These are phyloP conservation scores for Siphlonurus alternatus DNA, from an alignment of 2,888 invertebrate genomes.

Conservation along the genomic window DNA sequence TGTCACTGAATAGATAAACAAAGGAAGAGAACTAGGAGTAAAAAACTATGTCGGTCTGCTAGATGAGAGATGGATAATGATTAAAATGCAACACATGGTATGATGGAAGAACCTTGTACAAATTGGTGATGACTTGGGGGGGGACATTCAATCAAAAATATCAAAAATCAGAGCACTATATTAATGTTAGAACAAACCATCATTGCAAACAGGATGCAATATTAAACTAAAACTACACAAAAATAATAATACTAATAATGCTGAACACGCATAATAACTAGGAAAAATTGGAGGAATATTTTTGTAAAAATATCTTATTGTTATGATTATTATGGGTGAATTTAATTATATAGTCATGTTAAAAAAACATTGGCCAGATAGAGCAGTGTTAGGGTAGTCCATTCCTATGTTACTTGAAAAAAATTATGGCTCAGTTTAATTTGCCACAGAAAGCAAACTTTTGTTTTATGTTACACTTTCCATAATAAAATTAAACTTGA, in stretches of 20 bases:
- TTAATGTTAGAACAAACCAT: conserved; percentile 6
- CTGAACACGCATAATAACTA: conserved; percentile 25
- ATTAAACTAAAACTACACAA: neutral
- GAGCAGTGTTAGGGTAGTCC: no score
- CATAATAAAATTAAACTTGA: no score
- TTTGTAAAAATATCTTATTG: conserved; percentile 1
- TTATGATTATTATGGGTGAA: conserved; percentile 8
- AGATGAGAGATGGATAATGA: neutral
- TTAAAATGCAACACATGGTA: neutral
- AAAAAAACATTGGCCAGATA: no score
- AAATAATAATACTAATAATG: conserved; percentile 11
- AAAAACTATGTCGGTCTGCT: neutral
- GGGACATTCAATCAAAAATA: neutral
- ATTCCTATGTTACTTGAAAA: no score
- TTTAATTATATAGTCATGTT: conserved; percentile 8
- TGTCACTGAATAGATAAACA: no score
- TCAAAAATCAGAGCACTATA: neutral
- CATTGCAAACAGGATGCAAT: conserved; percentile 18
- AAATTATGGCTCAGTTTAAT: no score
- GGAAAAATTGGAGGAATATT: conserved; percentile 16
- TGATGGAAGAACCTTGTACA: neutral
- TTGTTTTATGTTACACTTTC: no score
- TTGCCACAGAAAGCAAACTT: no score
- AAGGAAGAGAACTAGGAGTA: neutral
- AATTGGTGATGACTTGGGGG: neutral